These are phyloP conservation scores for Vireo griseus DNA, from an alignment of 2,797 vertebrate genomes.

Conservation along the genomic window DNA sequence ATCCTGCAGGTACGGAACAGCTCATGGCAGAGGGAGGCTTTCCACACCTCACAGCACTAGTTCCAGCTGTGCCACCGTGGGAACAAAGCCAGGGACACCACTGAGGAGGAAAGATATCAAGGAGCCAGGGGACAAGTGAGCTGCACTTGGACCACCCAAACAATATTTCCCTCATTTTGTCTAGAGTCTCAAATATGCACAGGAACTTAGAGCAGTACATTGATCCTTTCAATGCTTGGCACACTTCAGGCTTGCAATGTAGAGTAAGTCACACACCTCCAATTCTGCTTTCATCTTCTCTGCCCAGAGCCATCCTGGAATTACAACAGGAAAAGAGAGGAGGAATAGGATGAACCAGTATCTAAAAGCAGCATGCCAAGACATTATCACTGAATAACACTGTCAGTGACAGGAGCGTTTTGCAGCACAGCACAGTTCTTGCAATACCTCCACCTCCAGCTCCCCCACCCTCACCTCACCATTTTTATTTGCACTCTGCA, in stretches of 20 bases:
- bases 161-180: background rate
- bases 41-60: background rate
- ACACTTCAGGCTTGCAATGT: background rate
- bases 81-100: background rate
- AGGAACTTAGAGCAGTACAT: background rate
- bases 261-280: background rate
- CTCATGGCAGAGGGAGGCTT: accelerated
- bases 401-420: background rate
- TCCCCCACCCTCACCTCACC: background rate
- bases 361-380: background rate
- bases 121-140: background rate
- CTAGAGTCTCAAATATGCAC: background rate
- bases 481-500: background rate
- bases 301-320: background rate
- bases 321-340: background rate
- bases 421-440: background rate
- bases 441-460: background rate
- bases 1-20: accelerated
- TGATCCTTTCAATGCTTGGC: background rate
- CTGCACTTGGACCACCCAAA: background rate
- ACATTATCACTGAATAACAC: background rate
- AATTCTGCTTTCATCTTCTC: background rate
- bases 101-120: background rate
- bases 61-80: accelerated
- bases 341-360: background rate